Conservation (phyloP, 2,113 vertebrate species). For the Scopus umbretta region DNA sequence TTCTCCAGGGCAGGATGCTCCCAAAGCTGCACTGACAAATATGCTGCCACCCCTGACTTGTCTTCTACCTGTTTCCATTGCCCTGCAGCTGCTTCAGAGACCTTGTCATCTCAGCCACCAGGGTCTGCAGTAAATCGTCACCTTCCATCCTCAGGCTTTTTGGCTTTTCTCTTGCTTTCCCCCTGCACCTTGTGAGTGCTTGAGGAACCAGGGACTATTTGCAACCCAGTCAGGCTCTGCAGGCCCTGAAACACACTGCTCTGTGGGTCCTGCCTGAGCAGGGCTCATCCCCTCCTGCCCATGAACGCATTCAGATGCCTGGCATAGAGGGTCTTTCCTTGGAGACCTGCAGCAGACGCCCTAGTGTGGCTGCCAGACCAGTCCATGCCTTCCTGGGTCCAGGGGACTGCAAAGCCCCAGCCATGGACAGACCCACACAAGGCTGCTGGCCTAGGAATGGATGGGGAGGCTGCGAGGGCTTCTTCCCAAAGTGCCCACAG, state of each 20-base stretch:
- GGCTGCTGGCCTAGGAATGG: neutral
- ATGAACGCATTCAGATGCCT: neutral
- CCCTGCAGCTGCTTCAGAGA: neutral
- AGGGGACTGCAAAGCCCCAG: neutral
- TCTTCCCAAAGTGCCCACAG: neutral
- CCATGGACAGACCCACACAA: accelerated
- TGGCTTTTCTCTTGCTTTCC: neutral
- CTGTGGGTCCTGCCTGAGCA: neutral
- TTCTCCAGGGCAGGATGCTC: neutral
- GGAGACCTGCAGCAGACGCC: neutral
- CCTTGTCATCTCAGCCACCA: neutral
- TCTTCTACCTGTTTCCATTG: neutral
- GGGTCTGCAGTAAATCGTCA: neutral
- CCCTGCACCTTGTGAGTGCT: neutral
- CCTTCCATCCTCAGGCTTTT: neutral
- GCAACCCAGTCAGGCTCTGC: neutral
- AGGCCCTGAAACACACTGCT: neutral
- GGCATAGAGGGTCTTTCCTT: neutral
- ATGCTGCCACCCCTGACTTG: neutral
- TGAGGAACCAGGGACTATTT: neutral
- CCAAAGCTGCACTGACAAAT: neutral
- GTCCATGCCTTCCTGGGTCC: neutral
- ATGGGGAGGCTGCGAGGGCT: neutral
- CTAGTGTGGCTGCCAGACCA: neutral
- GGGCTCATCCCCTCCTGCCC: neutral